Base-by-base conservation (phyloP, 2,797 vertebrate genomes). In the Gallirallus australis region DNA sequence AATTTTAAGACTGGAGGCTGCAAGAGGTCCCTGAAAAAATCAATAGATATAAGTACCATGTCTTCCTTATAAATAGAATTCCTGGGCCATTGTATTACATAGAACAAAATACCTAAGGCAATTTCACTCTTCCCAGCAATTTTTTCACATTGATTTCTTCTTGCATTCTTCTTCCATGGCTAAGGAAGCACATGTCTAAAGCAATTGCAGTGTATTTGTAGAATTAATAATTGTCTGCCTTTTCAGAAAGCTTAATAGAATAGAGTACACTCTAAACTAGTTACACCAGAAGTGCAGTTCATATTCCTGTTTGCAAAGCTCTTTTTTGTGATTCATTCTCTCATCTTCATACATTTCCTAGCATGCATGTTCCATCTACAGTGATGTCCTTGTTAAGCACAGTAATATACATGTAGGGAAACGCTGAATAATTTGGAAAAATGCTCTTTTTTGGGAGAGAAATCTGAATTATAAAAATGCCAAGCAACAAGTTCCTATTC, bases 141-240 rank as follows among this genome's bases (percentile, higher is more conserved):
- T 95, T 94, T 94, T 94, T 78, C 47, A 61, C 63, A 80, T 95
- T 95, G 79, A 91, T 95, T 93, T 95, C 78, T 87, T 88, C 81
- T 93, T 89, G 60, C 39, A 50, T 91, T 90, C 82, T 94, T 95
- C 75, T 93, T 94, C 82, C 56, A 80, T 90, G 69, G 35, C 82
- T 73, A 84, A 94, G 82, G 77, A 96, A 94, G 82, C 59, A 80
- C n/a, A 91, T 63, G 80, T 89, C 82, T 91, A 96, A 96, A 95
- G 73, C 73, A 91, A 86, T 94, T 93, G 68, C 48, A 70, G 40
- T 31, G 4, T 90, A 82, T 96, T 94, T 86, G 75, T 94, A 66
- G 66, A 80, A 90, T 86, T 95, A 96, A 89, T 93, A 86, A 89
- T 92, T 77, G n/a, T 79, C 73, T 89, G 50, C 83, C 60, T 92